A percentile compares a stretch with the other conserved stretches of the same genome.
Evolutionary conservation across 2,888 invertebrate species (phyloP).

Genomic region (Eugnorisma glareosa): DNA sequence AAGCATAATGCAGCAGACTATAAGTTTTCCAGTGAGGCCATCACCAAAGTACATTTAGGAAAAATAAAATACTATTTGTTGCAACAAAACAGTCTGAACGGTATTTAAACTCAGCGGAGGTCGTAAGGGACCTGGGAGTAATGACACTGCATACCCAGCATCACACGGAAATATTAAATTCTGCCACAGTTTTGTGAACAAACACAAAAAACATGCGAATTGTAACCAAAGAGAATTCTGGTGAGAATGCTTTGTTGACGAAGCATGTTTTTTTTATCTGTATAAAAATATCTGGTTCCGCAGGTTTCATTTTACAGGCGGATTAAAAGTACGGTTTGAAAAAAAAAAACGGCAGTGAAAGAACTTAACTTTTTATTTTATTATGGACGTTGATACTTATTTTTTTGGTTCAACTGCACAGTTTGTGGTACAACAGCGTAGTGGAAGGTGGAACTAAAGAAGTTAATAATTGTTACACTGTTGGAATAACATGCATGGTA

Average conservation of each 20-base stretch:
- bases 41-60: background rate
- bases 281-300: constrained; percentile 14
- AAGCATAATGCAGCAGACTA: background rate
- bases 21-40: background rate
- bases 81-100: background rate
- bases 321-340: background rate
- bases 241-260: background rate
- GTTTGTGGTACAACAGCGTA: background rate
- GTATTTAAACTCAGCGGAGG: background rate
- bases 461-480: background rate
- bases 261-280: constrained; percentile 3
- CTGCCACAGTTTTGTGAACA: constrained; percentile 45
- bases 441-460: background rate
- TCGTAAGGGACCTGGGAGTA: background rate
- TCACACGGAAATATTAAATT: constrained; percentile 46
- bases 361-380: background rate
- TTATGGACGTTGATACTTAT: background rate
- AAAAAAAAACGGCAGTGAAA: background rate
- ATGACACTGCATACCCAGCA: constrained; percentile 2
- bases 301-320: background rate
- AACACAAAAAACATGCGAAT: constrained; percentile 37
- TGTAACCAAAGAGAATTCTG: background rate
- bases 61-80: background rate
- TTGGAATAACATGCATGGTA: background rate
- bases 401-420: background rate